These are phyloP conservation scores for Allolobophora icterica DNA, from an alignment of 2,888 invertebrate species.

Conservation along the genomic window DNA sequence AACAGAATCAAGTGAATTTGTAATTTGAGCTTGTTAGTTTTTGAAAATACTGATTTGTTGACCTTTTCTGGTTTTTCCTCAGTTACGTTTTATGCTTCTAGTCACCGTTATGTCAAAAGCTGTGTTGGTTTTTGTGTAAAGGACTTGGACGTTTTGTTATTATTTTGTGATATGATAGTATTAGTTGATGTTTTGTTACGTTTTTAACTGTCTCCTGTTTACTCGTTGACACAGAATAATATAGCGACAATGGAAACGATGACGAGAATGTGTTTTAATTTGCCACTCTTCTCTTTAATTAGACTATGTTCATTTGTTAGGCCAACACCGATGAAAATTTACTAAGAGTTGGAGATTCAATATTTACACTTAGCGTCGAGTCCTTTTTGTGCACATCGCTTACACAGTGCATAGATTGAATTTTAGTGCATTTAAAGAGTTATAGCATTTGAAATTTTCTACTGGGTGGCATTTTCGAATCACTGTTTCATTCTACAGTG, in stretches of 20 bases:
- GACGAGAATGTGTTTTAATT: neutral
- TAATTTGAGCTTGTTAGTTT: neutral
- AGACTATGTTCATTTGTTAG: neutral
- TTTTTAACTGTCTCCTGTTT: neutral
- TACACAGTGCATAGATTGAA: neutral
- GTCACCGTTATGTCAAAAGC: neutral
- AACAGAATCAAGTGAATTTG: neutral
- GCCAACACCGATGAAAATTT: neutral
- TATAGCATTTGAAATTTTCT: neutral
- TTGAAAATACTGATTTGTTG: conserved; percentile 5
- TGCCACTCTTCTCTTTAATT: too few relatives aligned
- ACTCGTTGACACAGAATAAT: neutral
- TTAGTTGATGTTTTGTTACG: neutral
- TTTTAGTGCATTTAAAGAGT: neutral
- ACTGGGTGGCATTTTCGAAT: neutral
- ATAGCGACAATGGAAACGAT: neutral
- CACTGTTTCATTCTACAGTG: neutral
- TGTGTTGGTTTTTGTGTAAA: conserved; percentile 3
- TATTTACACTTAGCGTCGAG: neutral
- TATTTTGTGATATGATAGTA: conserved; percentile 5
- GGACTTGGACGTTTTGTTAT: neutral
- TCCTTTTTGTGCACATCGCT: neutral
- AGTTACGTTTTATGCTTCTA: neutral
- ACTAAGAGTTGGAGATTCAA: neutral
- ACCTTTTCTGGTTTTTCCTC: neutral